These are phyloP conservation scores for Hemaris fuciformis DNA, from an alignment of 2,888 invertebrate genomes.

Conservation along the genomic window DNA sequence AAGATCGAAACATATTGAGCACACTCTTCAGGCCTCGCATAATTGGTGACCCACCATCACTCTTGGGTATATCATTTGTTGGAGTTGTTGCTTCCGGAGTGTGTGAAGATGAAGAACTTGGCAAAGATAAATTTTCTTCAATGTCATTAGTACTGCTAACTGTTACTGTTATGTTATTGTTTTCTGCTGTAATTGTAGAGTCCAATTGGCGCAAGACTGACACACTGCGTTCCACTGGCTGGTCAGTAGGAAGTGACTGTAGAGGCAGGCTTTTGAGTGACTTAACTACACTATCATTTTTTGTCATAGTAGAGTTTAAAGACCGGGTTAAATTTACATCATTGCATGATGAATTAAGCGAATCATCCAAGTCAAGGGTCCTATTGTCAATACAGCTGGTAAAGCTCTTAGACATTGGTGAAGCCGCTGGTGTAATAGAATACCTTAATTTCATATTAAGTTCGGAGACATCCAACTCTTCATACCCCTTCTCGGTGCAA, in stretches of 20 bases:
- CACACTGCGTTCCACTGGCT: constrained; percentile 42
- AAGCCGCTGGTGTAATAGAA: constrained; percentile 64
- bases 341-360: constrained; percentile 39
- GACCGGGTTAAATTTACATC: constrained; percentile 60
- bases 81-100: constrained; percentile 73
- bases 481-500: constrained; percentile 69
- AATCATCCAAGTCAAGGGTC: constrained; percentile 43
- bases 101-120: constrained; percentile 63
- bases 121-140: constrained; percentile 59
- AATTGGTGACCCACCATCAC: constrained; percentile 66
- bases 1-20: constrained; percentile 69
- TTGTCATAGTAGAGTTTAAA: constrained; percentile 54
- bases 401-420: constrained; percentile 72
- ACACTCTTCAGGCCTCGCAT: constrained; percentile 71
- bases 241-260: constrained; percentile 49
- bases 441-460: constrained; percentile 73
- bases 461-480: constrained; percentile 71
- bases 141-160: constrained; percentile 43
- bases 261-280: constrained; percentile 56
- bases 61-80: constrained; percentile 57
- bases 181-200: constrained; percentile 29
- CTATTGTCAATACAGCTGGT: constrained; percentile 53
- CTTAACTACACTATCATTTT: constrained; percentile 48
- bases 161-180: constrained; percentile 48
- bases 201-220: constrained; percentile 47